Base-by-base conservation (phyloP, 2,888 invertebrate species). In the Hedya salicella region DNA sequence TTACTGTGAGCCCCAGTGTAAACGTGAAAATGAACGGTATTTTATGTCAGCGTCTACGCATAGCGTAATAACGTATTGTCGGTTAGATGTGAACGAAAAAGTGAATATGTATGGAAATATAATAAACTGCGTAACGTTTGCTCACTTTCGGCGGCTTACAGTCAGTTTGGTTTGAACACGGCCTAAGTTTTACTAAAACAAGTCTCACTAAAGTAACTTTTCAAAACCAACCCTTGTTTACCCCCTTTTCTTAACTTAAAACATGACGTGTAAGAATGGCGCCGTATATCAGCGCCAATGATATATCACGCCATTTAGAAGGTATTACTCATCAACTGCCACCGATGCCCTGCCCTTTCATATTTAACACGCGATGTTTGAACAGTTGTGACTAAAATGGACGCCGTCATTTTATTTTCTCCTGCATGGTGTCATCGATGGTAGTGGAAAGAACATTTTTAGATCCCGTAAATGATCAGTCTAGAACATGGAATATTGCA, bases 201-300 rank as follows among this genome's bases (percentile, higher is more conserved):
- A 6, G 6, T 36, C 9, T 36, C 39, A 39, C 21, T 14, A 14
- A 19, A 56, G 14, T 56, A 56, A 25, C 8, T 46, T 32, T 46
- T 46, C 30, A 30, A 13, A 44, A 56, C 25, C 42, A 44, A 30
- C 44, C 44, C 44, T n/a, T 42, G 16, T 30, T 42, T 56, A 14
- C 42, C 42, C 19, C 6, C 30, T 46, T 57, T 32, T 32, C 32
- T 25, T 57, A 46, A 46, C 56, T 42, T 57, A 46, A 46, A 56
- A 19, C 44, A 57, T 64, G 63, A 64, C 64, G 64, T 44, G 57
- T 64, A 64, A 64, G 21, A 64, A 66, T 61, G 40, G 40, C 54
- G 48, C 61, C 54, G 54, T 61, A 49, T 66, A 61, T 66, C 61
- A 66, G 32, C 48, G 25, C 17, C 49, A 60, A 36, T 59, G 25